Evolutionary conservation across 2,888 invertebrate species (phyloP).

Genomic region (Chrysina gloriosa): DNA sequence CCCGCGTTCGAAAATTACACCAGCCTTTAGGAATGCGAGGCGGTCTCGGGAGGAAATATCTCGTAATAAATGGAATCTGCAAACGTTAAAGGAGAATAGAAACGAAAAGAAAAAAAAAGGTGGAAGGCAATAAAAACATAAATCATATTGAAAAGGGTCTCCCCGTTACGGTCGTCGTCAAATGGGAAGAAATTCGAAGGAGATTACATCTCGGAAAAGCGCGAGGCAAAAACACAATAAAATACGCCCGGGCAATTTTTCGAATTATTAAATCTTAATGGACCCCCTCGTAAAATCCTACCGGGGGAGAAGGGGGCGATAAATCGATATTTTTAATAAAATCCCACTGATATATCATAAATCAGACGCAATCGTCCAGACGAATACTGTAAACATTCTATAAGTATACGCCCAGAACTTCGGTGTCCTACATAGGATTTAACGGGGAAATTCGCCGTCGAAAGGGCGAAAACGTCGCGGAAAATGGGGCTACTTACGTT

Average conservation of each 20-base stretch:
- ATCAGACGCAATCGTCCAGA: slow-evolving; percentile 55
- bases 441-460: slow-evolving; percentile 53
- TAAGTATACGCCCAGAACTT: slow-evolving; percentile 61
- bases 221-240: background rate
- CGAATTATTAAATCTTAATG: slow-evolving; percentile 42
- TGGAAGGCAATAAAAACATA: slow-evolving; percentile 29
- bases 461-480: background rate
- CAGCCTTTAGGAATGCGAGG: slow-evolving; percentile 21
- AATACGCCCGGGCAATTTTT: background rate
- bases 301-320: slow-evolving; percentile 45
- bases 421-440: slow-evolving; percentile 60
- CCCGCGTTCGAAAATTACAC: slow-evolving; percentile 21
- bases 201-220: too few relatives aligned
- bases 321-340: slow-evolving; percentile 62
- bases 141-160: slow-evolving; percentile 29
- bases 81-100: slow-evolving; percentile 32
- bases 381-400: slow-evolving; percentile 60
- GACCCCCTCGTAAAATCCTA: slow-evolving; percentile 35
- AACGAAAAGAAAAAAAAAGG: background rate
- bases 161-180: slow-evolving; percentile 5
- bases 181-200: slow-evolving; percentile 13
- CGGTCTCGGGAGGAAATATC: slow-evolving; percentile 17
- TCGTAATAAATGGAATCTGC: slow-evolving; percentile 38
- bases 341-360: slow-evolving; percentile 50
- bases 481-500: slow-evolving; percentile 21